A percentile compares a stretch with the other conserved stretches of the same genome.
Evolutionary conservation across 2,113 vertebrate genomes (phyloP).

Genomic region (Siphamia tubifer): DNA sequence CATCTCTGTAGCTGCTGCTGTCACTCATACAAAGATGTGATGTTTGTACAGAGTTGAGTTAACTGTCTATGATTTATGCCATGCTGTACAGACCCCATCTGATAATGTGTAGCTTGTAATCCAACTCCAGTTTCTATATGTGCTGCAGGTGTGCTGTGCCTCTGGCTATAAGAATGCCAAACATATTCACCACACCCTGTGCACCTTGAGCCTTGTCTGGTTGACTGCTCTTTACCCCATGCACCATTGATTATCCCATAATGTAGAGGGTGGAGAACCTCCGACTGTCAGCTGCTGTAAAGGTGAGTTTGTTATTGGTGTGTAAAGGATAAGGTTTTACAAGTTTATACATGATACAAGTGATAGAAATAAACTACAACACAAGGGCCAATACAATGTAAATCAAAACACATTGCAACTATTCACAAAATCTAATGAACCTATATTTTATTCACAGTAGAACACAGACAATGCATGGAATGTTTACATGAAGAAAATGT

Average conservation of each 20-base stretch:
- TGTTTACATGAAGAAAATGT: no score
- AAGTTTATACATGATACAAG: not conserved
- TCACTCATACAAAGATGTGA: not conserved
- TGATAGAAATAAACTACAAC: not conserved
- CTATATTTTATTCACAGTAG: no score
- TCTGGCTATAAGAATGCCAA: conserved; percentile 23
- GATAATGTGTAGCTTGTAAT: conserved; percentile 16
- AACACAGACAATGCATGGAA: no score
- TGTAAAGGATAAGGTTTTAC: not conserved
- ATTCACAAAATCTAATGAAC: no score
- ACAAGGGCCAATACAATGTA: not conserved
- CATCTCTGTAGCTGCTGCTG: no score
- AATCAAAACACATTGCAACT: no score
- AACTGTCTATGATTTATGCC: conserved; percentile 13
- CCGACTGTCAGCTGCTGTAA: conserved; percentile 1
- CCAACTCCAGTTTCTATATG: conserved; percentile 9
- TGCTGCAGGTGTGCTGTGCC: conserved; percentile 20
- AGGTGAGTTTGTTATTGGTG: fast-evolving
- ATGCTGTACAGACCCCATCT: not conserved
- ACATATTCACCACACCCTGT: conserved; percentile 47
- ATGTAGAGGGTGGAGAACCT: conserved; percentile 17
- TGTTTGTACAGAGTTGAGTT: not conserved
- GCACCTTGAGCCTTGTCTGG: conserved; percentile 15
- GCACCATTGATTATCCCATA: conserved; percentile 28
- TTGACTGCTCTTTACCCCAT: conserved; percentile 23